Evolutionary conservation across 2,888 invertebrate species (phyloP), one percentile per base, ranked within the genome.

Genomic region (Euplagia quadripunctaria): DNA sequence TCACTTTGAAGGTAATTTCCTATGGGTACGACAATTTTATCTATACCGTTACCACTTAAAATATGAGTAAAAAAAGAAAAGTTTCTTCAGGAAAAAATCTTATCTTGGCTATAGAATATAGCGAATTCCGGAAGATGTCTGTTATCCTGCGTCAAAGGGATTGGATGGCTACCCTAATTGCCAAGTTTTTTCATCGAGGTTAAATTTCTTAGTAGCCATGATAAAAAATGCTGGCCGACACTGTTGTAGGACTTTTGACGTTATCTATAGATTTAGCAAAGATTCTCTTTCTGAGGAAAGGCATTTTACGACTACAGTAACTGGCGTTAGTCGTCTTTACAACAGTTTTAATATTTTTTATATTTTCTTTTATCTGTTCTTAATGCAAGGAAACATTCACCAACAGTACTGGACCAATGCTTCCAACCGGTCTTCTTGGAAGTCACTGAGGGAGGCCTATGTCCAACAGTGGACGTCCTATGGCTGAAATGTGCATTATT

Each of bases 131-230:
- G 49, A 46, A 70, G 71, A 66, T 70, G 63, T 74, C 76, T 72
- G 74, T 83, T 86, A 81, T 82, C 79, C 69, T 64, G 46, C 71
- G 76, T 78, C 75, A 85, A 82, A 86, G 67, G 46, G 52, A 51
- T 61, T 41, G 63, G 43, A 65, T 52, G 51, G 49, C 64, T 16
- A 55, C 71, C 72, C 65, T 82, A 83, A 82, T 82, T 80, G 76
- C 70, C 20, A 70, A 52, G 69, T 74, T 72, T 67, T 72, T 51
- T 72, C 73, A 52, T 67, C 65, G 55, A 72, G 69, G 70, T 67
- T 9, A 70, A 76, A 75, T 76, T 76, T 75, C 63, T 16, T 46
- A 31, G 69, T 61, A 9, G 11, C 61, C 31, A 31, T 55, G 5
- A 46, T 49, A 69, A 61, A 46, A 51, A 69, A 31, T 16, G n/a